Base-by-base conservation (phyloP, 2,113 vertebrate species). In the Gallinago media region DNA sequence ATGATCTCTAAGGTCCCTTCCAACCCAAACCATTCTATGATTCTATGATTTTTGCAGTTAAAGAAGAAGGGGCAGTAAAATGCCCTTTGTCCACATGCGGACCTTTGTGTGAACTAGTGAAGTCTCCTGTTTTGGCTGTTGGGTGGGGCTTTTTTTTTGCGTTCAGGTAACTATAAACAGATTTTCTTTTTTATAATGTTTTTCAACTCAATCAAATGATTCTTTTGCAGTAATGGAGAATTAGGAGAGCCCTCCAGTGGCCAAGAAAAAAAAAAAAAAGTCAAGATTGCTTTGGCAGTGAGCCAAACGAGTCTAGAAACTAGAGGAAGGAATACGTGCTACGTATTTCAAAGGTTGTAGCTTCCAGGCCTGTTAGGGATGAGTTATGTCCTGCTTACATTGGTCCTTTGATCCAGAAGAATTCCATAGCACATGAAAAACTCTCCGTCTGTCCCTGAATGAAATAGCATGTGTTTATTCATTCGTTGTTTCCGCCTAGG, bases 221-320 rank as follows among this genome's bases (percentile, higher is more conserved):
- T 87, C 38, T 44, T 61, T 67, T 56, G 42, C 32, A 62, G 36
- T 38, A 58, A 67, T 42, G 44, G 63, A 96, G 88, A 94, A 80
- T 93, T 88, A 91, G 87, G 94, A 92, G 94, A 95, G 91, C 91
- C 95, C 96, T 96, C 94, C 89, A 91, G 94, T 92, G 95, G 96
- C 91, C 63, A 34, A 87, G 55, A 63, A 23, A 32, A 38, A 58
- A 36, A 36, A 34, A 68, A 59, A 80, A 81, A 44, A 13, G 74
- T 58, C 92, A 55, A 21, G 7, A 1, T 42, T 59, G 56, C 71
- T 31, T 5, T 52, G 62, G 50, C 56, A 54, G 50, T 2, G 19
- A 92, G 50, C 81, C 85, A 86, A 77, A 44, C 4, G 42, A 78
- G 29, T 29, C 47, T 63, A 4, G 47, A 86, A 81, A 32, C 13